Evolutionary conservation across 2,888 invertebrate genomes (phyloP), one percentile per base, ranked within the genome.

Genomic region (Emmelina monodactyla): DNA sequence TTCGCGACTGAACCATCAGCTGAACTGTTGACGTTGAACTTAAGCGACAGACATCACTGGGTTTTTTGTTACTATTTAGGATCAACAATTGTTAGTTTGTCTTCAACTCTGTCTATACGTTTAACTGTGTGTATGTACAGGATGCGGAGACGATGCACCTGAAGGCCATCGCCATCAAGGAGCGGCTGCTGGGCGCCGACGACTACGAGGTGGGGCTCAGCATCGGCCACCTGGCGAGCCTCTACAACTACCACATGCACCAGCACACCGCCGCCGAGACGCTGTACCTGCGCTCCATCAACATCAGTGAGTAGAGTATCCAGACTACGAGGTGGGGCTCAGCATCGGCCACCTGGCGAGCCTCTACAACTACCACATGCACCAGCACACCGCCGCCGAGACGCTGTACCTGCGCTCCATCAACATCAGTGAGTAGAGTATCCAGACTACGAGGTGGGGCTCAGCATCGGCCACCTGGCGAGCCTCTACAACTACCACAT

Each of bases 401-500:
- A 82, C 86, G 53, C 83, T 96, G 0, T 96, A 96, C 61, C 83
- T 89, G 47, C 83, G 94, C 46, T 94, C 95, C 45, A 94, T 96
- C 50, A 83, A 86, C 39, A 95, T 96, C 57, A 94, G 94, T 91
- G 56, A 83, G 86, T 81, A n/a, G n/a, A n/a, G n/a, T n/a, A n/a
- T n/a, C n/a, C n/a, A 35, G 94, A 96, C 75, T 94, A 92, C 62
- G 95, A 96, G 75, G 78, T 95, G 46, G 94, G 94, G 5, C 83
- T 96, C 19, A 94, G 94, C 49, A 86, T 95, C 53, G 95, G 96
- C 0, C 96, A 96, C 73, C 84, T 97, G 46, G 97, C 96, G 16
- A 94, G 94, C 25, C 84, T 97, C 22, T 96, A 96, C 75, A 96
- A 94, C 79, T 96, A 95, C 70, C 95, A 97, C 65, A 94, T 96